These are phyloP conservation scores for Pangasius larnaudii DNA, from an alignment of 2,797 vertebrate species.

Conservation along the genomic window DNA sequence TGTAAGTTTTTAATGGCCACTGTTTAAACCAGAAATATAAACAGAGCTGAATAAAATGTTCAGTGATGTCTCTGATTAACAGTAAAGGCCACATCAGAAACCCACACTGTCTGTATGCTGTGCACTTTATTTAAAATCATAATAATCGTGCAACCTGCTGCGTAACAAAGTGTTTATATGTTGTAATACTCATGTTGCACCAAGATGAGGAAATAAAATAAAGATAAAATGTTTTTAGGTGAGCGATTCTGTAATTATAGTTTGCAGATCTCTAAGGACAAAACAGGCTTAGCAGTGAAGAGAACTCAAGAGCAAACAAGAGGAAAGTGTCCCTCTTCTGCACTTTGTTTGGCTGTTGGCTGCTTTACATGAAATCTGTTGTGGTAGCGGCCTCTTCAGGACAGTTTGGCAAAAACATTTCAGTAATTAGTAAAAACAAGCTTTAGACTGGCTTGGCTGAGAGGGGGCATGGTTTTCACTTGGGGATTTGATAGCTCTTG, in stretches of 20 bases:
- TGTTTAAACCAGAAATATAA: background rate
- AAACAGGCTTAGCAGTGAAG: background rate
- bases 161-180: background rate
- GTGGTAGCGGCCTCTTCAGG: background rate
- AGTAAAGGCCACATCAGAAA: background rate
- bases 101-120: background rate
- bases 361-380: background rate
- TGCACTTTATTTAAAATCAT: background rate
- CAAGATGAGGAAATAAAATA: background rate
- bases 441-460: background rate
- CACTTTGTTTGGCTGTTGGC: background rate
- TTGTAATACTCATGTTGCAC: background rate
- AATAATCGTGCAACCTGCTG: background rate
- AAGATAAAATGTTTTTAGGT: background rate
- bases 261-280: background rate
- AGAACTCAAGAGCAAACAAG: background rate
- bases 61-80: background rate
- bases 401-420: background rate
- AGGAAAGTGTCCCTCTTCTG: background rate
- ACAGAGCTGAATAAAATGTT: background rate
- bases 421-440: background rate
- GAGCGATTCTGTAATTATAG: background rate
- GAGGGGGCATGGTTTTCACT: background rate
- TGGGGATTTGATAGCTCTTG: background rate
- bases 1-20: background rate